Base-by-base conservation (phyloP, 2,888 invertebrate species). In the Harmothoe impar region DNA sequence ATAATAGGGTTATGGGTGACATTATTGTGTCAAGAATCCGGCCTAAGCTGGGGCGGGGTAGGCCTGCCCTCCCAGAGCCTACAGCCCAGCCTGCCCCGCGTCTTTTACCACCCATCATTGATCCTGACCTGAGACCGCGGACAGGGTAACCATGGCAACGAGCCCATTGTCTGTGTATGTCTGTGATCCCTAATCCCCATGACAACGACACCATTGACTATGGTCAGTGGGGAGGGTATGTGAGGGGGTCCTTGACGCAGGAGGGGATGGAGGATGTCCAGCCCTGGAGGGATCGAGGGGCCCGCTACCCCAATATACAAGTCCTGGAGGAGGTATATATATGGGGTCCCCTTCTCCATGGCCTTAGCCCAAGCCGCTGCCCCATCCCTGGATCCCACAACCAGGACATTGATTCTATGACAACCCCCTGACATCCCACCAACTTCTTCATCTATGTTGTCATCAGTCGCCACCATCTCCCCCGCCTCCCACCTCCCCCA, bases 131-230 rank as follows among this genome's bases (percentile, higher is more conserved):
- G 54, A 54, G 54, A 86, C 86, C 17, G 54, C 7, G 86, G 86
- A 86, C 86, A 54, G 56, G 52, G 86, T 86, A 29, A 54, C 54
- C 86, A 86, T 86, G 54, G 86, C 86, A 86, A 86, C 86, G 86
- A 25, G 86, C 54, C 52, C 86, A 86, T 86, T 86, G 86, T 86
- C 86, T 86, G 86, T 54, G 86, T 86, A 86, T 86, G 86, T 86
- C 86, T 86, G 54, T 86, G 86, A 86, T 86, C 54, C 86, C 29
- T 54, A 86, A 86, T 86, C 86, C 86, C 86, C 54, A 52, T 86
- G 86, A 86, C 86, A 86, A 54, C 86, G 86, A 86, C 86, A 54
- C 86, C 86, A 86, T 86, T 52, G 86, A 29, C 86, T 56, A 10
- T 54, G 86, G 54, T 25, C 86, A 86, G 86, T 15, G 29, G 12